These are phyloP conservation scores for Aelia acuminata DNA, from an alignment of 2,888 invertebrate species.

Conservation along the genomic window DNA sequence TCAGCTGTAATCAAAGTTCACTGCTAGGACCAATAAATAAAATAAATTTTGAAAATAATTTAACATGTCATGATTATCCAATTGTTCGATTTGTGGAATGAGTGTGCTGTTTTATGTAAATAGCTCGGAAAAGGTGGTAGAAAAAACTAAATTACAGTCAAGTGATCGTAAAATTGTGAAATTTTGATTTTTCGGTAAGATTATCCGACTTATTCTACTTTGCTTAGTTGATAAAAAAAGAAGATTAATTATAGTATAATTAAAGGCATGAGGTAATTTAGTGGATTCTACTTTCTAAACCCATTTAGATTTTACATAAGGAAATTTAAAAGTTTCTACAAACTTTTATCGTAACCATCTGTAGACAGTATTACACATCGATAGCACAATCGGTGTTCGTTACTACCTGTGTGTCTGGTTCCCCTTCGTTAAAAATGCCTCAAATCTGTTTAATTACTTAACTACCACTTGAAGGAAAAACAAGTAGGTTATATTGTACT, in stretches of 20 bases:
- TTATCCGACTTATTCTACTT: not conserved
- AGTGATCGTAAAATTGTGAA: too few species aligned
- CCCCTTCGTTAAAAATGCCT: not conserved
- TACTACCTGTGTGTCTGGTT: not conserved
- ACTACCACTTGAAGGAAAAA: not conserved
- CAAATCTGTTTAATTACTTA: not conserved
- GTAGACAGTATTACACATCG: not conserved
- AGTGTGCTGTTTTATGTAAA: too few species aligned
- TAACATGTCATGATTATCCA: too few species aligned
- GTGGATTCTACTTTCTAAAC: constrained; percentile 7
- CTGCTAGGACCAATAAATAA: not conserved
- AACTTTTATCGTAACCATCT: not conserved
- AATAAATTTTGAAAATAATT: too few species aligned
- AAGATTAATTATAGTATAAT: constrained; percentile 4
- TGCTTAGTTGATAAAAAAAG: not conserved
- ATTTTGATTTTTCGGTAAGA: not conserved
- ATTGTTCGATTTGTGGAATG: too few species aligned
- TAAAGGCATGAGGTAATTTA: not conserved
- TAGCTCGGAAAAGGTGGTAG: too few species aligned
- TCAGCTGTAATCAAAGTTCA: not conserved
- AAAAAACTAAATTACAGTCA: too few species aligned
- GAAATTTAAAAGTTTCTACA: not conserved
- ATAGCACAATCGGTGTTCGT: not conserved
- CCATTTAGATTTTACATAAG: not conserved
- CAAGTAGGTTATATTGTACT: not conserved